Evolutionary conservation across 2,113 vertebrate species (phyloP).

Genomic region (Etheostoma spectabile): DNA sequence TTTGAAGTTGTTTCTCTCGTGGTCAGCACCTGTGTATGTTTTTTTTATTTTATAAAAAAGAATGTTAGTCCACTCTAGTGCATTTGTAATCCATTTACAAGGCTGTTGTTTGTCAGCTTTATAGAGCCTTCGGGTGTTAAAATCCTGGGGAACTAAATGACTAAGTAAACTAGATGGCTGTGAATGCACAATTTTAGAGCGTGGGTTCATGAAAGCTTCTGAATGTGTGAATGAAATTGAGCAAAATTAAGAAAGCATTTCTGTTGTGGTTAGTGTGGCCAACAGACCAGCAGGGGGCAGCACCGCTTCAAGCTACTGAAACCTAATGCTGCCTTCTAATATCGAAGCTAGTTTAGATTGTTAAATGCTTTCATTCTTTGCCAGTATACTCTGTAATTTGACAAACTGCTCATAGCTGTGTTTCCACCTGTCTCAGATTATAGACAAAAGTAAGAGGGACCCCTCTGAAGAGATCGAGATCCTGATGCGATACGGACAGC

Average conservation of each 20-base stretch:
- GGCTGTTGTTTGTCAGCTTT: not conserved
- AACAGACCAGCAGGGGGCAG: slow-evolving; percentile 77
- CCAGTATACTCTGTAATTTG: not conserved
- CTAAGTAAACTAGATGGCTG: not conserved
- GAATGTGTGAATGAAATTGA: not conserved
- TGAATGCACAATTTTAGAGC: not conserved
- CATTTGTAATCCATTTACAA: not conserved
- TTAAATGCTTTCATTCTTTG: not conserved
- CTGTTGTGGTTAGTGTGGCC: not conserved
- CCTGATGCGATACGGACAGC: slow-evolving; percentile 96
- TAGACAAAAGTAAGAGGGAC: slow-evolving; percentile 97
- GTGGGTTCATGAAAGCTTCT: not conserved
- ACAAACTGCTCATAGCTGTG: slow-evolving; percentile 7
- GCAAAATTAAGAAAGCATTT: not conserved
- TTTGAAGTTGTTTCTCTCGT: not conserved
- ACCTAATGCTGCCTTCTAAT: not conserved
- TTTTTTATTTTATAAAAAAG: not conserved
- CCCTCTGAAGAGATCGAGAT: slow-evolving; percentile 99
- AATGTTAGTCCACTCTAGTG: not conserved
- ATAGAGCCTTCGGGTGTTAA: not conserved
- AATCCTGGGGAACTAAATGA: not conserved
- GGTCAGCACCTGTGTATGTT: not conserved
- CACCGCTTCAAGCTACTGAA: slow-evolving; percentile 16
- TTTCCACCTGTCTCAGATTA: slow-evolving; percentile 85
- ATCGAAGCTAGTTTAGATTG: slow-evolving; percentile 2